Conservation (phyloP, 2,113 vertebrate species). For the Crotalus helleri region DNA sequence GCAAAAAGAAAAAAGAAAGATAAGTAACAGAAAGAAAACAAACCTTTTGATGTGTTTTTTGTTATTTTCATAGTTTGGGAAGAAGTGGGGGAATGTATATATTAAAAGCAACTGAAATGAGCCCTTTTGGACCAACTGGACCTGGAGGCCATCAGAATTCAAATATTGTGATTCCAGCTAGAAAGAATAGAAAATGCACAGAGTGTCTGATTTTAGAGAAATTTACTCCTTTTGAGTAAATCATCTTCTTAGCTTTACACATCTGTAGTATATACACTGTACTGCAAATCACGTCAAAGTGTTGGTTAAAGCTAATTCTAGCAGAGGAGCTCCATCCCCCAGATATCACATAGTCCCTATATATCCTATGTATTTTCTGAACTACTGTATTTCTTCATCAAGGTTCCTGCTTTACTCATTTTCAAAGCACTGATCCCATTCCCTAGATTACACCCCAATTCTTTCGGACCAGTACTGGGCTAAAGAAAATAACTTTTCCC, state of each 20-base stretch:
- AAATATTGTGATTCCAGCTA: background rate
- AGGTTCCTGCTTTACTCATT: background rate
- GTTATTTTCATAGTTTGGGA: background rate
- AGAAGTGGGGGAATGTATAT: background rate
- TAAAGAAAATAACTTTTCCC: background rate
- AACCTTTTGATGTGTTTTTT: background rate
- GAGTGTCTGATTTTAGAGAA: background rate
- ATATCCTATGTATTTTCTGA: background rate
- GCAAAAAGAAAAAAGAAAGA: background rate
- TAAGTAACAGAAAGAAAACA: background rate
- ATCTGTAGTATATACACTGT: background rate
- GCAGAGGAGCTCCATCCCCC: background rate
- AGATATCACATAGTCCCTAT: background rate
- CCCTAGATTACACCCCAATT: background rate
- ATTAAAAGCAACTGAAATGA: background rate
- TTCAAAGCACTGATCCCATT: background rate
- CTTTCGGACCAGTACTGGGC: background rate
- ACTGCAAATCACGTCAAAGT: background rate
- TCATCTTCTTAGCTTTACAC: background rate
- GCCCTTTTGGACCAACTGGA: background rate
- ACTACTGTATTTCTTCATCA: background rate
- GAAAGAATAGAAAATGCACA: background rate
- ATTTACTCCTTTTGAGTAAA: background rate
- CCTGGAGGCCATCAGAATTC: background rate
- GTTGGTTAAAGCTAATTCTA: background rate